These are phyloP conservation scores for Monodelphis domestica DNA, from an alignment of 2,797 vertebrate species.

Conservation along the genomic window DNA sequence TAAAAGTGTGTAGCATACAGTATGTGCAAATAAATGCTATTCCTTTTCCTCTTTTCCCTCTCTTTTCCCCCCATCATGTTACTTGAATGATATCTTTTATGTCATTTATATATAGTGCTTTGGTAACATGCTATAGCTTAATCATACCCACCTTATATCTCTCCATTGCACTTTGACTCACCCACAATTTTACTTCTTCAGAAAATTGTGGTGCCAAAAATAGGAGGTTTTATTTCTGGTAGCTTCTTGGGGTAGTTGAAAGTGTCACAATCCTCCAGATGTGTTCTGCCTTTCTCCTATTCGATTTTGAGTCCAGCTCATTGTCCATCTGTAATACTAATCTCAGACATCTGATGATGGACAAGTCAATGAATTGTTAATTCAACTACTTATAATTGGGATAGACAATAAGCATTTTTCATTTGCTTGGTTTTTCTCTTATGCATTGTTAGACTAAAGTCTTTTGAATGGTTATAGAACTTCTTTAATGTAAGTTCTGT, in stretches of 20 bases:
- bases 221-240: neutral
- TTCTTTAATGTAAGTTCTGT: neutral
- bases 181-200: neutral
- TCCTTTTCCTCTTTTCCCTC: neutral
- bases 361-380: too few relatives aligned
- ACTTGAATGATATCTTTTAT: neutral
- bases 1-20: neutral
- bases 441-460: neutral
- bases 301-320: neutral
- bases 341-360: neutral
- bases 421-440: neutral
- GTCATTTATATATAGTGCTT: neutral
- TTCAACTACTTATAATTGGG: neutral
- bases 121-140: neutral
- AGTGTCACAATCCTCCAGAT: neutral
- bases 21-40: neutral
- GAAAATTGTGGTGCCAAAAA: neutral
- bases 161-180: neutral
- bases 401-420: neutral
- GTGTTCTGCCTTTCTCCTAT: neutral
- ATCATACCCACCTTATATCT: neutral
- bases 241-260: neutral
- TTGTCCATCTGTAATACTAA: neutral
- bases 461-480: neutral
- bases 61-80: neutral